Evolutionary conservation across 2,113 vertebrate genomes (phyloP), one percentile per base, ranked within the genome.

Genomic region (Smithornis capensis): DNA sequence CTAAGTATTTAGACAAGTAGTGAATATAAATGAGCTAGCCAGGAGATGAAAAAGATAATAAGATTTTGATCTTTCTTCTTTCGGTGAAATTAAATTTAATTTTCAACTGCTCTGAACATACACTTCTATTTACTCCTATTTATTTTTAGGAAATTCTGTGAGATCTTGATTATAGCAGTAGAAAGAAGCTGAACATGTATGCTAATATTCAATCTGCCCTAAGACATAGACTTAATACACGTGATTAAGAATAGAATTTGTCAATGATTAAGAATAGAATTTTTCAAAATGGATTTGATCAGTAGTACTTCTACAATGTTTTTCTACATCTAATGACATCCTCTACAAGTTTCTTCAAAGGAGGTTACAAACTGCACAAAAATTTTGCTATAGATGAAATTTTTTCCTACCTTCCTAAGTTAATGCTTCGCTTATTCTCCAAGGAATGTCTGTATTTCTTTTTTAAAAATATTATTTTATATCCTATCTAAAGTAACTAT

Each of bases 401-500:
- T 91, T 84, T 23, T 74, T 90, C 17, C 33, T 64, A 27, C 28
- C 15, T 87, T 78, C 22, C 3, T 42, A 44, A 75, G 10, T 45
- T 56, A 50, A 52, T 37, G 24, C 2, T 60, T 89, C 40, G 14
- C 4, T 80, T 80, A 33, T 22, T 19, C 52, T 22, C 52, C 21
- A 40, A 84, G 25, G 21, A 87, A 75, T 2, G 19, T 6, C 28
- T 79, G 31, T 37, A 45, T 73, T 83, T 77, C 38, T 92, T 84
- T 87, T 35, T 47, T 56, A 68, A 57, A 82, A 83, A 79, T 79
- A 76, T 75, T 64, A 71, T 92, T 94, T 92, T 95, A 65, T 80
- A 82, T 57, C 74, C 84, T 65, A 91, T 89, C 62, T 94, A 62
- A 91, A 92, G 45, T 62, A 89, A 96, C 78, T 96, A 53, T 31